Base-by-base conservation (phyloP, 2,888 invertebrate genomes). In the Drosophila pseudotalamancana region DNA sequence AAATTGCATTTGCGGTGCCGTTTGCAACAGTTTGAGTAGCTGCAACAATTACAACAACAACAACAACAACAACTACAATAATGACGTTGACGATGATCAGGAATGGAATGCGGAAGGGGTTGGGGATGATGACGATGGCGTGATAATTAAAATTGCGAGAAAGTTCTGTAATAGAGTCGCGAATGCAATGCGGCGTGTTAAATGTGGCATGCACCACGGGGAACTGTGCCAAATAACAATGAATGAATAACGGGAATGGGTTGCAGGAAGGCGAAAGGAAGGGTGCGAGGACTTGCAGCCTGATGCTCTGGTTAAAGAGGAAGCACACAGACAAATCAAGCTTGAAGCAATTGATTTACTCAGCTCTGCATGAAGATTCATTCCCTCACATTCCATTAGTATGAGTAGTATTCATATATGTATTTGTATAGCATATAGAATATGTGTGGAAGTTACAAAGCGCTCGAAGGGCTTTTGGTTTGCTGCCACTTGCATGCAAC, bases 1-100 rank as follows among this genome's bases (percentile, higher is more conserved):
- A 85, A 80, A 74, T 82, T 84, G 85, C 77, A 80, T 70, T 84
- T 81, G 81, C 48, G 69, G 72, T 75, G 59, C 59, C 23, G 43
- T 18, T 59, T 56, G 55, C 57, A 60, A 60, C 63, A 75, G 31
- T 70, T 60, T 31, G 29, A 46, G 49, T 45, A 50, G 45, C 45
- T 39, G 69, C 69, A 74, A 54, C 69, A 62, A 72, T 39, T 43
- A 48, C 42, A 48, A 14, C 35, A 48, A 12, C 37, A 43, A 43
- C 19, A 55, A 8, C 11, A 23, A 43, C 11, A 25, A 35, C 31
- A 49, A 35, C 31, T 35, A 35, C 35, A 45, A n/a, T 12, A 48
- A 16, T 6, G 6, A 39, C 0, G 18, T 4, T 29, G 16, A 11
- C 9, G 23, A 39, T 12, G 14, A 12, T 12, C 45, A 50, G 18